A percentile compares a stretch with the other conserved stretches of the same genome.
Conservation (phyloP, 2,113 vertebrate genomes). For the Vulpes vulpes region DNA sequence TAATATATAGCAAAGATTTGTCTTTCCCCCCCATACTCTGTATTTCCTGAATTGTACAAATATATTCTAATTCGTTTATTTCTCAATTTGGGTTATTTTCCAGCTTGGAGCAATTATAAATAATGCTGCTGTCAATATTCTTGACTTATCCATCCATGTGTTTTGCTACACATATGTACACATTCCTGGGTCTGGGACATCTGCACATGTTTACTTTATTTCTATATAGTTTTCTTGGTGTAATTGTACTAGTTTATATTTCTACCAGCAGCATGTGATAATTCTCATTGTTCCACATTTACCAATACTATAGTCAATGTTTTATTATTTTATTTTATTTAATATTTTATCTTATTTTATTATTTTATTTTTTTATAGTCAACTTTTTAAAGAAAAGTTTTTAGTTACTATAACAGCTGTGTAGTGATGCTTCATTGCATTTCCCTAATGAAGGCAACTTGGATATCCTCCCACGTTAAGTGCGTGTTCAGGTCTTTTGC, state of each 20-base stretch:
- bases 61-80: not conserved
- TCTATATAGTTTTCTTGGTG: not conserved
- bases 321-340: not conserved
- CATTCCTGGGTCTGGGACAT: not conserved
- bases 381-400: not conserved
- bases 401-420: not conserved
- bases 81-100: not conserved
- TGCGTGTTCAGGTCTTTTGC: not conserved
- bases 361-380: too few species aligned
- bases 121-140: not conserved
- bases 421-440: not conserved
- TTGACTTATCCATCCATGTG: not conserved
- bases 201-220: not conserved
- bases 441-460: not conserved
- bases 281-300: not conserved
- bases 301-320: not conserved
- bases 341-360: too few species aligned
- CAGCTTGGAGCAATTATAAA: not conserved
- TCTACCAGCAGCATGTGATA: not conserved
- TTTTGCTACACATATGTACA: not conserved
- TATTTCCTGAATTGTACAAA: not conserved
- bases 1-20: not conserved
- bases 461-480: not conserved
- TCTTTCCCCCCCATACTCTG: not conserved
- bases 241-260: not conserved